Conservation (phyloP, 2,113 vertebrate genomes). For the Zapornia atra region DNA sequence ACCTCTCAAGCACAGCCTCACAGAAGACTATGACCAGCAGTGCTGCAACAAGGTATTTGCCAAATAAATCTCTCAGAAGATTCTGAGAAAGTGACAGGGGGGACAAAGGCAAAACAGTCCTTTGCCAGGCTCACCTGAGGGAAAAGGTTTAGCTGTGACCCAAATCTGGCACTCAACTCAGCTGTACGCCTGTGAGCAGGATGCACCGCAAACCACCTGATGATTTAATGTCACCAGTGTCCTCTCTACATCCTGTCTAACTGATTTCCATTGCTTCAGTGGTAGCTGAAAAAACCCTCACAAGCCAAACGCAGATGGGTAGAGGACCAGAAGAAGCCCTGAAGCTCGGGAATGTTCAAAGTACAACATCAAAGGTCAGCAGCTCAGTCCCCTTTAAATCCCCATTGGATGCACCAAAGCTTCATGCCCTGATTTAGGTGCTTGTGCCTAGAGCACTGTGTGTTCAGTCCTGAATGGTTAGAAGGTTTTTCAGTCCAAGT, state of each 20-base stretch:
- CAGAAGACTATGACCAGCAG: neutral
- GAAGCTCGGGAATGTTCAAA: neutral
- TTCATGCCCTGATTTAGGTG: neutral
- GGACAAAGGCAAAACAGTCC: neutral
- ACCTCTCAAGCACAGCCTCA: neutral
- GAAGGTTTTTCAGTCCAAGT: neutral
- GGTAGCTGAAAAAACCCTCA: neutral
- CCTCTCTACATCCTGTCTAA: slow-evolving; percentile 48
- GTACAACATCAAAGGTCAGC: neutral
- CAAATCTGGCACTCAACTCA: slow-evolving; percentile 1
- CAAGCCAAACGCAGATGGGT: neutral
- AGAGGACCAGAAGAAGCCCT: neutral
- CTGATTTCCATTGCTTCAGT: slow-evolving; percentile 38
- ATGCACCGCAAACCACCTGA: slow-evolving; percentile 27
- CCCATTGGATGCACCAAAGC: neutral
- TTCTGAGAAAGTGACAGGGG: neutral
- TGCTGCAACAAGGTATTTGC: neutral
- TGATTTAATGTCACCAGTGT: slow-evolving; percentile 30
- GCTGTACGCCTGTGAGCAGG: neutral
- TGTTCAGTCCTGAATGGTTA: neutral
- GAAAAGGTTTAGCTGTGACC: neutral
- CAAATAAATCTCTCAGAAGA: neutral
- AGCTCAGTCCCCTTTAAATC: neutral
- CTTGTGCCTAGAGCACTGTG: neutral
- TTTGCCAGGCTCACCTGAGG: neutral